phyloP scores from a whole-genome alignment of 2,888 invertebrate genomes.

The Rhagonycha lutea region DNA sequence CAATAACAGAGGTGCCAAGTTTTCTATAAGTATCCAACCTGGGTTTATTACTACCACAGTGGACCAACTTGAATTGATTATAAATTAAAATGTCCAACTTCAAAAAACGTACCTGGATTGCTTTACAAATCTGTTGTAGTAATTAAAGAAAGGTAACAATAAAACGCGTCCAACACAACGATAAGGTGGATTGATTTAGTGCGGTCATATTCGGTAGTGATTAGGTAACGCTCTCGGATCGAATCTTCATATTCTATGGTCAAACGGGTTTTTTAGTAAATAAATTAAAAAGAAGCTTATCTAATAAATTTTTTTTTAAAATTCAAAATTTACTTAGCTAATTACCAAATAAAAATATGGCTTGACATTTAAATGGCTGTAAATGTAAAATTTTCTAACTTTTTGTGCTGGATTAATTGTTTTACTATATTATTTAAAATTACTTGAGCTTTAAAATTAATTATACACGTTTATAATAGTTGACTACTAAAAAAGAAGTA shows the following conservation, averaged over 20 bases:
- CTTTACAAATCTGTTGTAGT: slow-evolving; percentile 46
- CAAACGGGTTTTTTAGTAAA: slow-evolving; percentile 21
- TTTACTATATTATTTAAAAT: not conserved
- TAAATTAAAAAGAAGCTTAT: slow-evolving; percentile 9
- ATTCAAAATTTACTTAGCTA: slow-evolving; percentile 10
- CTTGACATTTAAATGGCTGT: not conserved
- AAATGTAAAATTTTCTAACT: not conserved
- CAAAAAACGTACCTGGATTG: slow-evolving; percentile 31
- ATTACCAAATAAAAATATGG: slow-evolving; percentile 7
- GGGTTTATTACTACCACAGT: slow-evolving; percentile 44
- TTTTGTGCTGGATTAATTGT: not conserved
- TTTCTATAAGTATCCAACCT: slow-evolving; percentile 50
- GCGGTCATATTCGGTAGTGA: slow-evolving; percentile 49
- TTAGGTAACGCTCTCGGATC: slow-evolving; percentile 43
- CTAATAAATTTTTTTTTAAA: slow-evolving; percentile 12
- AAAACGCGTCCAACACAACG: slow-evolving; percentile 49
- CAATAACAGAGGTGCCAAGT: slow-evolving; percentile 49
- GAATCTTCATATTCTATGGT: slow-evolving; percentile 20
- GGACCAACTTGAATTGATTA: slow-evolving; percentile 38
- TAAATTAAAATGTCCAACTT: slow-evolving; percentile 24
- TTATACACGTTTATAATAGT: not conserved
- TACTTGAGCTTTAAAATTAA: not conserved
- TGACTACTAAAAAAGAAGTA: not conserved
- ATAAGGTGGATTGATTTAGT: slow-evolving; percentile 51
- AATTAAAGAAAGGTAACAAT: slow-evolving; percentile 54